phyloP scores from a whole-genome alignment of 1,140 invertebrate species.

The Plodia interpunctella region DNA sequence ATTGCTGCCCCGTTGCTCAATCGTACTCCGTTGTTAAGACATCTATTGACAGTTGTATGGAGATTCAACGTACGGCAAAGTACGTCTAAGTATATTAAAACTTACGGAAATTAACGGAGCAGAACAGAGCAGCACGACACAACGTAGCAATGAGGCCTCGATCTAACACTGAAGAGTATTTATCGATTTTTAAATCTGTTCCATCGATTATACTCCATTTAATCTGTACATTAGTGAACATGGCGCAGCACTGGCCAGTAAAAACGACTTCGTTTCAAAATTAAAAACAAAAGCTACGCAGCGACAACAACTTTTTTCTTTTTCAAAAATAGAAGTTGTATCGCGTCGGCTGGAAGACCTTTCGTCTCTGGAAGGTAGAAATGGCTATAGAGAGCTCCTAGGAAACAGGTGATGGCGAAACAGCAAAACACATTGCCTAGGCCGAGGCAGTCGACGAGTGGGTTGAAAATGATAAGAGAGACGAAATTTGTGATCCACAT shows the following conservation, averaged over 20 bases:
- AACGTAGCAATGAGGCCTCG: too few species aligned
- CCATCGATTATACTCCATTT: neutral
- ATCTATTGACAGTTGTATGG: too few species aligned
- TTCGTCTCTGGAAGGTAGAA: slow-evolving; percentile 60
- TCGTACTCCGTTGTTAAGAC: too few species aligned
- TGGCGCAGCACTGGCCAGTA: neutral
- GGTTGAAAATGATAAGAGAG: slow-evolving; percentile 56
- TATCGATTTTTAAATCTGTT: too few species aligned
- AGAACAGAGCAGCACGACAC: too few species aligned
- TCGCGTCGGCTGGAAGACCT: slow-evolving; percentile 53
- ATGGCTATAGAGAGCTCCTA: slow-evolving; percentile 45
- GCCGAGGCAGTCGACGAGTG: slow-evolving; percentile 42
- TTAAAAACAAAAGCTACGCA: neutral
- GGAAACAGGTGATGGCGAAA: slow-evolving; percentile 48
- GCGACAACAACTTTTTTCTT: slow-evolving; percentile 1
- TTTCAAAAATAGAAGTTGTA: slow-evolving; percentile 47
- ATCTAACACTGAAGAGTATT: too few species aligned
- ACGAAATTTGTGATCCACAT: slow-evolving; percentile 63
- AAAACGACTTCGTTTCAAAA: neutral
- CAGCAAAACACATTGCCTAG: slow-evolving; percentile 51
- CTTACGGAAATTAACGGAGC: too few species aligned
- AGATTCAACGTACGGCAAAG: too few species aligned
- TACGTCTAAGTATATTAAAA: too few species aligned
- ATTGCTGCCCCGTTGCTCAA: too few species aligned
- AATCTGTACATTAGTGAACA: neutral